Evolutionary conservation across 2,797 vertebrate species (phyloP), one percentile per base, ranked within the genome.

Genomic region (Chelonia mydas): DNA sequence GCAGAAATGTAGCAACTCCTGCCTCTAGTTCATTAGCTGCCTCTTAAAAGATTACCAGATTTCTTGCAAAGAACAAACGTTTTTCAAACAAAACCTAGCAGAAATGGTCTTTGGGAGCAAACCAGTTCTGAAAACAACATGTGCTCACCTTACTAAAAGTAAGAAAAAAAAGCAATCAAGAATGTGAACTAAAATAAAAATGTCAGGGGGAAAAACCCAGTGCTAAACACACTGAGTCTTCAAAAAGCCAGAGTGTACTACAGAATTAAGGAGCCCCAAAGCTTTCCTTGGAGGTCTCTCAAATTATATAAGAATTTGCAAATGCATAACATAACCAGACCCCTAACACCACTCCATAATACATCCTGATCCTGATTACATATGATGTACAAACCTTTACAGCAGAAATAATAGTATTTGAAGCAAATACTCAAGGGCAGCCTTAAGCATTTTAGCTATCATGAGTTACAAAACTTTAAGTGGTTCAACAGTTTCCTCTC

Each of bases 401-500:
- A 59, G 31, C 45, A 91, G 61, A 89, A 97, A 95, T 82, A 93
- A 94, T 2, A 45, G 54, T 0, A 3, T 94, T 95, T 96, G 95
- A 96, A 97, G 95, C 27, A 93, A 94, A 91, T 84, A 90, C 92
- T 77, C 95, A 90, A 31, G 65, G 92, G 79, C 47, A 93, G 50
- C 1, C 86, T 90, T 87, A 92, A 92, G 79, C 77, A 93, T 95
- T 94, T 96, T 59, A 94, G 59, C 94, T 96, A 94, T 68, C 74
- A 51, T 0, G 19, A 94, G 54, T 86, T 95, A 92, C 87, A 95
- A 93, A 80, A 87, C 33, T 72, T 65, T 88, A 97, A 96, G 65
- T 49, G 80, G 81, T 96, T 97, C 93, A 96, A 95, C 81, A 89
- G 95, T 89, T 97, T 95, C 93, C 85, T 94, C 92, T 95, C 84